A percentile compares a stretch with the other conserved stretches of the same genome.
These are phyloP conservation scores for Psettodes erumei DNA, from an alignment of 2,113 vertebrate species.

Conservation along the genomic window DNA sequence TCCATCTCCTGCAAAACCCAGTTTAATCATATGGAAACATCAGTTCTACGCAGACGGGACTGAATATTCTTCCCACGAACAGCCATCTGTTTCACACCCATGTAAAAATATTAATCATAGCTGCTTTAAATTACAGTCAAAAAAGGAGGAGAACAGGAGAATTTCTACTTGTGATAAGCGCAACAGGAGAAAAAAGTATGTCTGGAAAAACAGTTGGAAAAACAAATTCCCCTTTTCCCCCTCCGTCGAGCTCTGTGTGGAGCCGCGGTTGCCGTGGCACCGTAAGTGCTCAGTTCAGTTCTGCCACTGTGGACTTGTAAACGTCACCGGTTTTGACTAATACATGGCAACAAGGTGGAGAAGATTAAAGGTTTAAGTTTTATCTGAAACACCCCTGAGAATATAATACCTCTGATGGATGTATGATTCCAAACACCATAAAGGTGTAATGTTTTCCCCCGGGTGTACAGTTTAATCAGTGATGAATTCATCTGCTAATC, in stretches of 20 bases:
- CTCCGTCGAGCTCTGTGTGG: not conserved
- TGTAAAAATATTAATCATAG: not conserved
- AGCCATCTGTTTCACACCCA: not conserved
- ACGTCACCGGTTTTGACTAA: slow-evolving; percentile 39
- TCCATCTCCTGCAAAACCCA: not conserved
- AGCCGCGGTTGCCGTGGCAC: slow-evolving; percentile 8
- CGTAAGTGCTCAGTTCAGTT: not conserved
- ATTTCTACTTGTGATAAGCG: not conserved
- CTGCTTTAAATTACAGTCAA: not conserved
- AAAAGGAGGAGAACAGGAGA: not conserved
- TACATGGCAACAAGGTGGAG: slow-evolving; percentile 28
- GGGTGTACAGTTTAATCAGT: slow-evolving; percentile 20
- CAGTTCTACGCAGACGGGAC: not conserved
- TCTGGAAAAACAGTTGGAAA: slow-evolving; percentile 14
- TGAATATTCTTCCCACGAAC: not conserved
- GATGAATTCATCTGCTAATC: slow-evolving; percentile 12
- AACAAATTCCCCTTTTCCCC: not conserved
- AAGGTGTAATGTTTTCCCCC: slow-evolving; percentile 6
- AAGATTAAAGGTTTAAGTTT: slow-evolving; percentile 20
- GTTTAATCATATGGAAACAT: not conserved
- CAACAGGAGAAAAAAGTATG: not conserved
- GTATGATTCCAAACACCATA: not conserved
- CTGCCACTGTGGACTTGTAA: slow-evolving; percentile 18
- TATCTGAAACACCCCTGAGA: not conserved
- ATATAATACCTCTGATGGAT: slow-evolving; percentile 3